Base-by-base conservation (phyloP, 2,797 vertebrate genomes). In the Myoxocephalus aenaeus region DNA sequence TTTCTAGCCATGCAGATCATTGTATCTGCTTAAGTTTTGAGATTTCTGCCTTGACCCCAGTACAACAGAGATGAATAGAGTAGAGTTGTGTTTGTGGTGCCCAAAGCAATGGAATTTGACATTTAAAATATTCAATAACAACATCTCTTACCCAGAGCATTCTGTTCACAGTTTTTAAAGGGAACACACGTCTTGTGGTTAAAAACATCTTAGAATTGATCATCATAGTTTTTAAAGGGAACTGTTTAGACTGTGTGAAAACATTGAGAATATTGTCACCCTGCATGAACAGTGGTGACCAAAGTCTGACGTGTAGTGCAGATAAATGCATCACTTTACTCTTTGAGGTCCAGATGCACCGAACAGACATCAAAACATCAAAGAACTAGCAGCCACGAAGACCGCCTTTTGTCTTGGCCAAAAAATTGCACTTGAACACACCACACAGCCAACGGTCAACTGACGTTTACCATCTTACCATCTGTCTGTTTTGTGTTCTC, bases 211-310 rank as follows among this genome's bases (percentile, higher is more conserved):
- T n/a, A n/a, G n/a, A n/a, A n/a, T n/a, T n/a, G n/a, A n/a, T n/a
- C n/a, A n/a, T n/a, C n/a, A n/a, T n/a, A n/a, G n/a, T n/a, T n/a
- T n/a, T n/a, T n/a, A n/a, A n/a, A 53, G 1, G 11, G 59, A 67
- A 27, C 0, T 29, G n/a, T 22, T 40, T 1, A 6, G 2, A 32
- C 17, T 53, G 29, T 51, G 53, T 5, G 18, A 27, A 56, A 38
- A 58, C 5, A 20, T n/a, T 34, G 42, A 38, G 8, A 50, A 58
- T 32, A 53, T 29, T 74, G 63, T 85, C 66, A n/a, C 20, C 34
- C 78, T 86, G 54, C 70, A 79, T 73, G 57, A 75, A 48, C 42
- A 70, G 17, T 58, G 9, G n/a, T 79, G 75, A 68, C 82, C 89
- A 80, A 51, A 58, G 64, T 36, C 63, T 68, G 70, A 79, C 79